Base-by-base conservation (phyloP, 2,113 vertebrate species). In the Nothocercus nigrocapillus region DNA sequence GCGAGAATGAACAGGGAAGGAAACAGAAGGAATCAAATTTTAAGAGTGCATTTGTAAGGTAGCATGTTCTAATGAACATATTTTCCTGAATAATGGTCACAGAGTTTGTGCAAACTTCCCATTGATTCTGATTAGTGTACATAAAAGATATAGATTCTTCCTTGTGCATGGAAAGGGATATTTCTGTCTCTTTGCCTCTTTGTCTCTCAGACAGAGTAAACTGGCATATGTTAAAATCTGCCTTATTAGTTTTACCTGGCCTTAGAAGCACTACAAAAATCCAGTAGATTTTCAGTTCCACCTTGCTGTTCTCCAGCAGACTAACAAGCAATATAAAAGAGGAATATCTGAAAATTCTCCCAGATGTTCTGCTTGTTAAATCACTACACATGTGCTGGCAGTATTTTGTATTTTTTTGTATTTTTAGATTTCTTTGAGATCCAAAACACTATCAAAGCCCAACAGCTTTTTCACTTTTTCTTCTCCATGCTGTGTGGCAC, bases 351-450 rank as follows among this genome's bases (percentile, higher is more conserved):
- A 97, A 92, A 96, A 96, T 95, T 90, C 91, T 95, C 94, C 97
- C 97, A 98, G 98, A 98, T 98, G 98, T 98, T 98, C 22, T 1
- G 45, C 84, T 96, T 91, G 83, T 94, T 97, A 85, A 98, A 97
- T 93, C 91, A 87, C 89, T 89, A 94, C 97, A 97, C 96, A 94
- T 96, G 94, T 96, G 96, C 94, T 19, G 63, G 94, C 96, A 96
- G 95, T 95, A 96, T 91, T 94, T 82, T 94, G 82, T 98, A 98
- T 98, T 98, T 98, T 97, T 97, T 44, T 91, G 84, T 98, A 98
- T 98, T 98, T 98, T 97, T 97, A 98, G 98, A 92, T 70, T 93
- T 97, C 94, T 96, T 92, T 93, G 94, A 95, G 90, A 96, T 98
- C 92, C 59, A 82, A 94, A 96, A 89, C 93, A 95, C 90, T 96